Base-by-base conservation (phyloP, 2,888 invertebrate species). In the Philereme vetulata region DNA sequence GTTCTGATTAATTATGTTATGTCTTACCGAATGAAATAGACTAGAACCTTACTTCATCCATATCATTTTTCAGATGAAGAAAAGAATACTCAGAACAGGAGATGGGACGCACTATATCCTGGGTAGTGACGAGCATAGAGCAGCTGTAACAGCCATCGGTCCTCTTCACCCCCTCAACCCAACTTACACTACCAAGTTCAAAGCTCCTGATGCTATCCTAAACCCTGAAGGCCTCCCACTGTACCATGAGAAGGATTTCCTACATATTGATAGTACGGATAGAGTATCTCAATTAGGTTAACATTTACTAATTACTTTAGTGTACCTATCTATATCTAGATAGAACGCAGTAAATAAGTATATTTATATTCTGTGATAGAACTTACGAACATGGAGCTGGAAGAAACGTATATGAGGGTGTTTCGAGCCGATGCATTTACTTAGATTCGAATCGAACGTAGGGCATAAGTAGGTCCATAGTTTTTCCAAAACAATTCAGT, bases 41-140 rank as follows among this genome's bases (percentile, higher is more conserved):
- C 21, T 21, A 21, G 21, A 21, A 21, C 21, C 21, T 21, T 2
- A 21, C 21, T 2, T n/a, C n/a, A n/a, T n/a, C n/a, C n/a, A n/a
- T n/a, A n/a, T n/a, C 33, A 35, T 36, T 48, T 48, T 36, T 48
- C 11, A 48, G 48, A 11, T 48, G 4, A 75, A 84, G 63, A 91
- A 92, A 57, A 86, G 95, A 35, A 90, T 93, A 1, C 64, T 84
- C 38, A 86, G 93, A 67, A 93, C 94, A 0, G 95, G 95, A 0
- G 95, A 95, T 72, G 94, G 94, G 0, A 88, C 86, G 0, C 94
- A 94, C 70, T 90, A 90, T 40, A 73, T 80, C 3, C 93, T 93
- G 10, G 84, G 85, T 6, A 76, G 75, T 38, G 81, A 84, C 1
- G 74, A 75, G 11, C 77, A 72, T 5, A 74, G 62, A 52, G 62